Evolutionary conservation across 2,797 vertebrate species (phyloP), one percentile per base, ranked within the genome.

Genomic region (Channa striata): DNA sequence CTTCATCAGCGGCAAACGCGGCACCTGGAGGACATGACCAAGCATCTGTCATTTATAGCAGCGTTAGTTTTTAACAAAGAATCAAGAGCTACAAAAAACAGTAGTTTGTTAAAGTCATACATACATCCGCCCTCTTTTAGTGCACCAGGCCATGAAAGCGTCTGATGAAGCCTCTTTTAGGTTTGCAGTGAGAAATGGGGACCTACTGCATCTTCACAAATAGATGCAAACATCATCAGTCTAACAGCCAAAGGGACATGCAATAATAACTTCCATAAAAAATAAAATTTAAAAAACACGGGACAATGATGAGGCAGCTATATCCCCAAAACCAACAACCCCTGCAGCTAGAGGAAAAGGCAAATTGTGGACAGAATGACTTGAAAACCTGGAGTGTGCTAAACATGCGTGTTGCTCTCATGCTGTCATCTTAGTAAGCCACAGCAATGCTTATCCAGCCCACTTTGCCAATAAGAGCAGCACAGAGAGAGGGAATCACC

Each of bases 381-480:
- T 63, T 66, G 59, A 71, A 30, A 30, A 47, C 69, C 50, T 73
- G 14, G 33, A 60, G 53, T 77, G 54, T 72, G 80, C 72, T 68
- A 37, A 83, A 77, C 87, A 91, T 82, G 81, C 84, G 46, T 59
- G 74, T 72, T 20, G 7, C 72, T 48, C 39, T 81, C 87, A 87
- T 90, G 89, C 88, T 69, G 65, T 76, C 82, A 72, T 81, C 59
- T 72, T 52, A 47, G 34, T 46, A 51, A 74, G 72, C 68, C 68
- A 64, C 62, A 46, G 62, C 68, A 67, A 77, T 46, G 47, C 73
- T 59, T 52, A 76, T 62, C 65, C 23, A 48, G 53, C 37, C 56
- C 42, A 59, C 40, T 16, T 25, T 47, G 47, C 53, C 54, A n/a
- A 82, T 74, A 54, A 64, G 69, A 78, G 61, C 46, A 73, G 80